These are phyloP conservation scores for Notarius lentiginosus DNA, from an alignment of 2,113 vertebrate species.

Conservation along the genomic window DNA sequence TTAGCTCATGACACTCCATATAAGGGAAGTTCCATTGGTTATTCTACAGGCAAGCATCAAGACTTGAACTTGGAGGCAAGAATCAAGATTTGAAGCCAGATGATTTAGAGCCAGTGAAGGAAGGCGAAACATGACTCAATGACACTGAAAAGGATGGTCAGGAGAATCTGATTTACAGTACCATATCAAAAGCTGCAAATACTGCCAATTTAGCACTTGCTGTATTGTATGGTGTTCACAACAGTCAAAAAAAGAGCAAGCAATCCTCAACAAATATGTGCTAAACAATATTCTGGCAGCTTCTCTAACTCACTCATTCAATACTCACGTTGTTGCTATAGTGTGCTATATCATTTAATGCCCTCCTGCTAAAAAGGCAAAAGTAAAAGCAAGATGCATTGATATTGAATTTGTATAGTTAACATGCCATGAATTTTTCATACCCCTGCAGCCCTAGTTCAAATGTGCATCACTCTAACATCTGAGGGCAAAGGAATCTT, in stretches of 20 bases:
- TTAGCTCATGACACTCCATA: background rate
- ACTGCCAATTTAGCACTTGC: background rate
- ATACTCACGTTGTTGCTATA: background rate
- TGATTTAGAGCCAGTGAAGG: background rate
- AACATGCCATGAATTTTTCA: conserved; percentile 14
- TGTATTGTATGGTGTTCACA: background rate
- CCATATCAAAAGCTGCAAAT: background rate
- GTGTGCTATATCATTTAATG: background rate
- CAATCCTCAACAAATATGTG: background rate
- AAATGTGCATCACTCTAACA: background rate
- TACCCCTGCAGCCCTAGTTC: background rate
- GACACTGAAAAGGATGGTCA: background rate
- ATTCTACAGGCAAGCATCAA: background rate
- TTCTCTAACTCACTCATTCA: background rate
- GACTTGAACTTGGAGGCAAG: background rate
- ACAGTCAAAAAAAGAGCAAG: background rate
- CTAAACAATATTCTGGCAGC: background rate
- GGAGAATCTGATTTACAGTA: background rate
- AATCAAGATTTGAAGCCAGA: background rate
- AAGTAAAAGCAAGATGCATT: background rate
- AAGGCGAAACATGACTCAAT: background rate
- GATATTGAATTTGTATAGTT: conserved; percentile 7
- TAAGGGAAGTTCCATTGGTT: background rate
- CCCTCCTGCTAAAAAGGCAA: background rate
- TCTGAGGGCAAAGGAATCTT: background rate